A percentile compares a stretch with the other conserved stretches of the same genome.
phyloP scores from a whole-genome alignment of 2,888 invertebrate genomes.

The Tethea ocularis region DNA sequence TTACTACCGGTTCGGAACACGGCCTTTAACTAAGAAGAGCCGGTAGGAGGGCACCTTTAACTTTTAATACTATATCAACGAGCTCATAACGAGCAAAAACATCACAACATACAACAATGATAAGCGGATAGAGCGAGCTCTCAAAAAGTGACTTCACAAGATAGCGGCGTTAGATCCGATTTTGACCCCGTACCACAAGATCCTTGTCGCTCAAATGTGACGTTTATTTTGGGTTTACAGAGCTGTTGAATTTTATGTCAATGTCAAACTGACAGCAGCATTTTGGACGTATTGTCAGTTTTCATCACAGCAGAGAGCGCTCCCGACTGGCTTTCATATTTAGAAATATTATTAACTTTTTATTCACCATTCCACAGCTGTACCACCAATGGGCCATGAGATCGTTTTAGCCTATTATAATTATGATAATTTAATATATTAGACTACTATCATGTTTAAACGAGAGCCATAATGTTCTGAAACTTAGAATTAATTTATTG shows the following conservation, averaged over 20 bases:
- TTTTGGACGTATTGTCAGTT: not conserved
- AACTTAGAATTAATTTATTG: conserved; percentile 40
- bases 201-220: too few species aligned
- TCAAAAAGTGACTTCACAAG: too few species aligned
- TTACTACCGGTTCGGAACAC: too few species aligned
- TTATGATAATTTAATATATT: conserved; percentile 41
- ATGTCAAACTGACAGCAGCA: not conserved
- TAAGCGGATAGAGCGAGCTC: too few species aligned
- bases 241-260: not conserved
- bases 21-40: too few species aligned
- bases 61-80: too few species aligned
- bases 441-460: conserved; percentile 44
- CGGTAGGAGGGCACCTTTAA: too few species aligned
- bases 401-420: conserved; percentile 35
- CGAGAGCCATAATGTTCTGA: conserved; percentile 48
- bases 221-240: not conserved
- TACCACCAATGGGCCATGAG: conserved; percentile 38
- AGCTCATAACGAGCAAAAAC: too few species aligned
- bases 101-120: too few species aligned
- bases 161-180: too few species aligned
- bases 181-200: too few species aligned
- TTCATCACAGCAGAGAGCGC: conserved; percentile 21
- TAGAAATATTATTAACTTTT: conserved; percentile 22
- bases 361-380: conserved; percentile 53
- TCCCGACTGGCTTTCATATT: conserved; percentile 10